phyloP scores from a whole-genome alignment of 1,140 invertebrate species.

The Cydia amplana region DNA sequence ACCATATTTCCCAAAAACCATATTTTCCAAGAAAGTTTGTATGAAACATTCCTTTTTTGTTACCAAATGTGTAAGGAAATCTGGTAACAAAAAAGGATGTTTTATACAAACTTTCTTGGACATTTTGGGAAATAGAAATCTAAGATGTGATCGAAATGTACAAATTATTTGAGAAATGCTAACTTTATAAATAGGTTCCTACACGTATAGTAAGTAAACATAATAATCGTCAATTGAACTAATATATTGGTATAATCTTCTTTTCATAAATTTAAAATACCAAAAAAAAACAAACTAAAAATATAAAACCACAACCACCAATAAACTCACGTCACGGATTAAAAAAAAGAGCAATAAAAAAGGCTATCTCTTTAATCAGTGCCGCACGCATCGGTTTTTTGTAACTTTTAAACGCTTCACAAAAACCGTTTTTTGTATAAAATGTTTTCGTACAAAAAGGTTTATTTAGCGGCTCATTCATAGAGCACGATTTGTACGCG shows the following conservation, averaged over 20 bases:
- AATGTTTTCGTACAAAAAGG: conserved; percentile 33
- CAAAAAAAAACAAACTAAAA: conserved; percentile 20
- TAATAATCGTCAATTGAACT: background rate
- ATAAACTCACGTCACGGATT: conserved; percentile 39
- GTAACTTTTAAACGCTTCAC: conserved; percentile 32
- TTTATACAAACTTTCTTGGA: too few species aligned
- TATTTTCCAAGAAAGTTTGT: too few species aligned
- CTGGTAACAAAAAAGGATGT: too few species aligned
- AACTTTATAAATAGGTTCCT: too few species aligned
- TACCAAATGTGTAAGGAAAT: too few species aligned
- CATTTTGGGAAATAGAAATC: too few species aligned
- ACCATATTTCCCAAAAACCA: too few species aligned
- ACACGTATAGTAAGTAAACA: background rate
- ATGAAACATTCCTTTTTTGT: too few species aligned
- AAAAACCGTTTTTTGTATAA: conserved; percentile 38
- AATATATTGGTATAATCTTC: background rate
- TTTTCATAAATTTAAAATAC: background rate
- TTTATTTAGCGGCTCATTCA: conserved; percentile 33
- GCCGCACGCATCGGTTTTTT: conserved; percentile 39
- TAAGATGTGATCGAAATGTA: too few species aligned
- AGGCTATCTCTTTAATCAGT: conserved; percentile 39
- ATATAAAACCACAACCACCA: conserved; percentile 31
- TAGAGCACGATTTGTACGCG: conserved; percentile 31
- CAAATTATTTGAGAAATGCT: too few species aligned
- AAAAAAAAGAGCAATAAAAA: conserved; percentile 39